Percentiles rank a stretch among this genome's conserved stretches.
Conservation (phyloP, 2,888 invertebrate species). For the Masnerella sp. region DNA sequence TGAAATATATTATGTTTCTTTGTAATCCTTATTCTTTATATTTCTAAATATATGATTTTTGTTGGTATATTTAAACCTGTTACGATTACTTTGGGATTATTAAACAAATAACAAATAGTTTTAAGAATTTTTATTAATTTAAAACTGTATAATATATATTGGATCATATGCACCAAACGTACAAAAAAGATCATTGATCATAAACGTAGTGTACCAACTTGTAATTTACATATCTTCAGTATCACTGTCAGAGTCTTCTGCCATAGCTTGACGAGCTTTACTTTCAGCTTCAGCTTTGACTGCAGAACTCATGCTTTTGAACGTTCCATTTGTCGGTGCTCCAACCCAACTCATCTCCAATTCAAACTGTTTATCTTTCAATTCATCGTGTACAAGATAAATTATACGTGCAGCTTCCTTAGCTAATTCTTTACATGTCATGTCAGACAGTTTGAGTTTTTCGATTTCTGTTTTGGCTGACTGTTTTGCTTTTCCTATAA, state of each 20-base stretch:
- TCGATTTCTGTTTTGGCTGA: constrained; percentile 99
- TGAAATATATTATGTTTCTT: too few species aligned
- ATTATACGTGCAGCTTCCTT: constrained; percentile 97
- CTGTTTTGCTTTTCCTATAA: constrained; percentile 92
- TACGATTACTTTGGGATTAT: too few species aligned
- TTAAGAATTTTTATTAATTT: too few species aligned
- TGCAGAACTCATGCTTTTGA: constrained; percentile 88
- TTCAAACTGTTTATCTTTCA: constrained; percentile 97
- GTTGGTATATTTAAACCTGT: too few species aligned
- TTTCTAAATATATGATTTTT: too few species aligned
- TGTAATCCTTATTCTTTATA: too few species aligned
- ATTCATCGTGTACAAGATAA: constrained; percentile 93
- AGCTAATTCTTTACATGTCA: constrained; percentile 90
- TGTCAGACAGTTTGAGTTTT: constrained; percentile 92
- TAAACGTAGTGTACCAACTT: not conserved
- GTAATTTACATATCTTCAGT: constrained; percentile 84
- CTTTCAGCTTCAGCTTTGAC: constrained; percentile 91
- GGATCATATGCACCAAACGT: constrained; percentile 18
- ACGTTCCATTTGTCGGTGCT: constrained; percentile 87
- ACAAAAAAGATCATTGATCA: constrained; percentile 26
- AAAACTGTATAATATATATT: not conserved
- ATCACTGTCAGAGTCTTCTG: constrained; percentile 92
- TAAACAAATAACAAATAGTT: too few species aligned
- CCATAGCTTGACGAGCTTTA: constrained; percentile 91
- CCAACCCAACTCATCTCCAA: constrained; percentile 97